These are phyloP conservation scores for Parnassius smintheus DNA, from an alignment of 2,888 invertebrate species.

Conservation along the genomic window DNA sequence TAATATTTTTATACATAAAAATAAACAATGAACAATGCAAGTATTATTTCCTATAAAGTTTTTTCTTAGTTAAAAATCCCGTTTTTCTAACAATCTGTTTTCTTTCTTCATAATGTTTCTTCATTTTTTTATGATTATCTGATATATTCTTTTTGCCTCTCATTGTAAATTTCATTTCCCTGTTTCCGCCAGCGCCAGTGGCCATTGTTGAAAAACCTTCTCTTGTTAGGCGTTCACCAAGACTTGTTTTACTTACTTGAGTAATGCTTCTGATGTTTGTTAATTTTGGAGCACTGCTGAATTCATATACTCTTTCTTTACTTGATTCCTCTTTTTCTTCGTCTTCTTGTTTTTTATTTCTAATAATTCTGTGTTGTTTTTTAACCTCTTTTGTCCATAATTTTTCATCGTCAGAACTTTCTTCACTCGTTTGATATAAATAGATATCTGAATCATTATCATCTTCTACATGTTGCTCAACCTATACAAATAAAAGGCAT, in stretches of 20 bases:
- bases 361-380: conserved; percentile 85
- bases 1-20: too few species aligned
- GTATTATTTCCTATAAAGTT: conserved; percentile 20
- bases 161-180: conserved; percentile 89
- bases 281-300: conserved; percentile 76
- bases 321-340: conserved; percentile 41
- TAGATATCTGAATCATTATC: conserved; percentile 79
- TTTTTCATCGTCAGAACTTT: conserved; percentile 90
- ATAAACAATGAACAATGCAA: too few species aligned
- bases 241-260: conserved; percentile 81
- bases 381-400: conserved; percentile 91
- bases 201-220: conserved; percentile 77
- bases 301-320: conserved; percentile 48
- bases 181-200: conserved; percentile 84
- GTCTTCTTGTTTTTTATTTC: conserved; percentile 60
- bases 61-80: conserved; percentile 63
- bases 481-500: conserved; percentile 37
- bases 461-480: conserved; percentile 51
- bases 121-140: conserved; percentile 81
- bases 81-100: conserved; percentile 81
- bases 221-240: conserved; percentile 87
- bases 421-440: conserved; percentile 62
- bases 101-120: conserved; percentile 86
- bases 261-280: conserved; percentile 70
- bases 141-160: conserved; percentile 78